Evolutionary conservation across 1,140 invertebrate genomes (phyloP), one percentile per base, ranked within the genome.

Genomic region (Acromyrmex echinatior): DNA sequence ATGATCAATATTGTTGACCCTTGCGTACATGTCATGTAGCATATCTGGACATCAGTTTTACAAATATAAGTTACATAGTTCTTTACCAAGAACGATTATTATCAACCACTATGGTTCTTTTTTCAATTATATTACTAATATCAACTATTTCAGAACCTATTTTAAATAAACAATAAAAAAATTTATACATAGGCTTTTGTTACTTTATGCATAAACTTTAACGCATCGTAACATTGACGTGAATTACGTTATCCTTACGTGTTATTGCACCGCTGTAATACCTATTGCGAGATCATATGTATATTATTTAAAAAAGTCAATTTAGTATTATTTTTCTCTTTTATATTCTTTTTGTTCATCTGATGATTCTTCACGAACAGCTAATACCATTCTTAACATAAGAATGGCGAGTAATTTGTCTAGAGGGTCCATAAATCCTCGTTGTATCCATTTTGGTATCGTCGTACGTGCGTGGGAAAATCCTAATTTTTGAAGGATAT

Each of bases 391-490:
- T 84, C 96, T 96, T 73, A 97, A 95, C 93, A 98, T 97, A 86
- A 97, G 96, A 45, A 97, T 95, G 16, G 97, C 97, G 31, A 98
- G 96, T 53, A 99, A 96, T 95, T 98, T 98, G 95, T 99, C 99
- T 35, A 99, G 94, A 0, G 99, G 98, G 96, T 99, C 99, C 97
- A 99, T 98, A 90, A 99, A 98, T 35, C 99, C 99, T 81, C 99
- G 96, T 95, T 99, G 99, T 95, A 99, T 97, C 98, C 99, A 99
- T 96, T 99, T 99, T 25, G 99, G 99, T 94, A 99, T 99, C 51
- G 99, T 99, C 60, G 98, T 99, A 62, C 99, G 96, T 3, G 99
- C 99, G 95, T 99, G 99, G 81, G 98, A 97, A 94, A 99, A 99
- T 16, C 99, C 99, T 7, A 99, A 96, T 95, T 99, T 99, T 95